phyloP scores from a whole-genome alignment of 2,888 invertebrate genomes.

The Sinopyrophorus schimmeli region DNA sequence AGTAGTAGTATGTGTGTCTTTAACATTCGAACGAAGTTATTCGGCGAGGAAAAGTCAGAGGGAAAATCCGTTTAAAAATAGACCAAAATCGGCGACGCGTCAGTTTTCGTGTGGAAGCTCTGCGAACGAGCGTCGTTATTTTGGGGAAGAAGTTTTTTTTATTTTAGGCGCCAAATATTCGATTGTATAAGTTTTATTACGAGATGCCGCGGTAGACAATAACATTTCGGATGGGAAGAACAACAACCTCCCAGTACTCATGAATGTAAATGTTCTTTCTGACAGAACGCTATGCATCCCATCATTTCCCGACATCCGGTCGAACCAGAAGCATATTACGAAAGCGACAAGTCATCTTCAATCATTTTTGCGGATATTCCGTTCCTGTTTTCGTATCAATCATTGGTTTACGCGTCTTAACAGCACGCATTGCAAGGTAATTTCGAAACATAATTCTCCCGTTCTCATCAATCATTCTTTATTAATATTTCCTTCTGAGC shows the following conservation, averaged over 20 bases:
- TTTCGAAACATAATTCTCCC: conserved; percentile 7
- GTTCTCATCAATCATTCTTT: conserved; percentile 20
- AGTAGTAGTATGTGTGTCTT: no score
- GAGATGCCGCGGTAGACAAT: conserved; percentile 9
- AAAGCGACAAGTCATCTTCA: conserved; percentile 18
- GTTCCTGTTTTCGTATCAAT: conserved; percentile 13
- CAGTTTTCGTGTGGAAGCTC: conserved; percentile 5
- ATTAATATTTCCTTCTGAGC: conserved; percentile 19
- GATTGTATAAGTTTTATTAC: conserved; percentile 19
- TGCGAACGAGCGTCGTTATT: conserved; percentile 12
- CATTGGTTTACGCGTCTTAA: conserved; percentile 7
- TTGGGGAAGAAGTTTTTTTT: conserved; percentile 13
- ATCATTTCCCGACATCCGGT: conserved; percentile 22
- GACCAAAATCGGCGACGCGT: neutral
- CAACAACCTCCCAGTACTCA: conserved; percentile 10
- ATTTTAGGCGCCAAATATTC: conserved; percentile 18
- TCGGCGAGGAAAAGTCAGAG: neutral
- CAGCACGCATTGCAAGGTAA: neutral
- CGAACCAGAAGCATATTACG: conserved; percentile 4
- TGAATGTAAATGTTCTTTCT: conserved; percentile 26
- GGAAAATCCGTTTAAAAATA: conserved; percentile 7
- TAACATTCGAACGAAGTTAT: no score
- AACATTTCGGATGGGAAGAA: conserved; percentile 18
- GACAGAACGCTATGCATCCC: conserved; percentile 22
- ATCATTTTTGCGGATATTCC: conserved; percentile 14